Percentiles rank a stretch among this genome's conserved stretches.
Conservation (phyloP, 2,113 vertebrate species). For the Gnathonemus echidnorhynchus region DNA sequence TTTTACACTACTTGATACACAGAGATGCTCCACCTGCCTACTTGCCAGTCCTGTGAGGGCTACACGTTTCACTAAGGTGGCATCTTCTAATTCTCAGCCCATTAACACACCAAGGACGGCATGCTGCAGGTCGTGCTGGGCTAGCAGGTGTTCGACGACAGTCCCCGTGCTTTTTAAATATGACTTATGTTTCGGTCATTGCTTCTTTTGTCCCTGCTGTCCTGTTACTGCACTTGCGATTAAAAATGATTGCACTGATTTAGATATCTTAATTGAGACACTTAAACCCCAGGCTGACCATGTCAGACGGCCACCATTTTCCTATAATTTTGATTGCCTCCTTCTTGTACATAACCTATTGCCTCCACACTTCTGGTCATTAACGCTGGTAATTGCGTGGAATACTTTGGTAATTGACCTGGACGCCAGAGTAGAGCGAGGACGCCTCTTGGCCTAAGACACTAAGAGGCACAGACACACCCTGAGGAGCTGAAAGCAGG, state of each 20-base stretch:
- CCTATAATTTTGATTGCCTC: not conserved
- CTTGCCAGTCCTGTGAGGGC: not conserved
- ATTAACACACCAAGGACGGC: not conserved
- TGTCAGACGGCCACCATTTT: not conserved
- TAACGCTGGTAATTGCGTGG: not conserved
- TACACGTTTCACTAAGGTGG: not conserved
- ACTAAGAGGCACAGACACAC: not conserved
- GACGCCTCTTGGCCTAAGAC: not conserved
- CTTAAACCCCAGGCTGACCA: not conserved
- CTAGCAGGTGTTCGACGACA: not conserved
- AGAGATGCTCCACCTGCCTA: too few species aligned
- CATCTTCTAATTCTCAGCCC: not conserved
- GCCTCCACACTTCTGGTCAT: not conserved
- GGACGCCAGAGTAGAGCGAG: not conserved
- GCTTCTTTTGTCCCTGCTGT: not conserved
- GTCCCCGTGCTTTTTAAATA: not conserved
- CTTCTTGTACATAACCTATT: not conserved
- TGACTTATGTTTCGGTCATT: not conserved
- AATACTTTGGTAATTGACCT: not conserved
- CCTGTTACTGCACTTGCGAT: not conserved
- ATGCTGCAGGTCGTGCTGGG: not conserved
- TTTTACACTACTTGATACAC: not conserved
- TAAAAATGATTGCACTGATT: not conserved
- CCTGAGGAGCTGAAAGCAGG: not conserved
- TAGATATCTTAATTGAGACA: not conserved